Conservation (phyloP, 2,797 vertebrate species). For the Glossophaga mutica region DNA sequence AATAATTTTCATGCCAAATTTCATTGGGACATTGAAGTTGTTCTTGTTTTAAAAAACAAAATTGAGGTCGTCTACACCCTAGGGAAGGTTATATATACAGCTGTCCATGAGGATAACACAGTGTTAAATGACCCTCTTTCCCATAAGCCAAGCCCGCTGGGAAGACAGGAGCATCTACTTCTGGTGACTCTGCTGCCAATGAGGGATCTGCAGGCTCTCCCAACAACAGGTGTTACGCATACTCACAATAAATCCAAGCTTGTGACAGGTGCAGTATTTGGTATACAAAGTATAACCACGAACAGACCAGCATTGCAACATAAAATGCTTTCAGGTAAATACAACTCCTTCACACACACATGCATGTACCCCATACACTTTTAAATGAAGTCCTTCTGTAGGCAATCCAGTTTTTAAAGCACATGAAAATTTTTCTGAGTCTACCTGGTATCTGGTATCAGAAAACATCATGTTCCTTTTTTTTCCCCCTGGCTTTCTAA, state of each 20-base stretch:
- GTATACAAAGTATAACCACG: neutral
- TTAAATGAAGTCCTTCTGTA: neutral
- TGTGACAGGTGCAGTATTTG: neutral
- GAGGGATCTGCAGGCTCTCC: neutral
- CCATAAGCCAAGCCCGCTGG: conserved; percentile 35
- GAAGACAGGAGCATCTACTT: conserved; percentile 57
- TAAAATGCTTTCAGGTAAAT: neutral
- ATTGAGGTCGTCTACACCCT: neutral
- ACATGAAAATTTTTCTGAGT: neutral
- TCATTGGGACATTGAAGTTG: neutral
- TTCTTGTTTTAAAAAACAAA: neutral
- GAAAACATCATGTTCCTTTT: neutral
- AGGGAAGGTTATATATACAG: neutral
- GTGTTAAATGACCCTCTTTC: conserved; percentile 45
- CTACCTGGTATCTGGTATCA: neutral
- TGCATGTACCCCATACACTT: neutral
- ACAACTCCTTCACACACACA: neutral
- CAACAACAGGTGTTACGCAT: neutral
- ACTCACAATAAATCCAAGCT: neutral
- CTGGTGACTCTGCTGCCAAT: neutral
- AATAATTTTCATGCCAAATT: neutral
- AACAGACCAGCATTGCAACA: neutral
- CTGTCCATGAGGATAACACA: conserved; percentile 34
- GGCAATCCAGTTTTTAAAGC: neutral
- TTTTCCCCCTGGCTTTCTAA: neutral